These are phyloP conservation scores for Coturnix japonica DNA, from an alignment of 2,113 vertebrate genomes.

Conservation along the genomic window DNA sequence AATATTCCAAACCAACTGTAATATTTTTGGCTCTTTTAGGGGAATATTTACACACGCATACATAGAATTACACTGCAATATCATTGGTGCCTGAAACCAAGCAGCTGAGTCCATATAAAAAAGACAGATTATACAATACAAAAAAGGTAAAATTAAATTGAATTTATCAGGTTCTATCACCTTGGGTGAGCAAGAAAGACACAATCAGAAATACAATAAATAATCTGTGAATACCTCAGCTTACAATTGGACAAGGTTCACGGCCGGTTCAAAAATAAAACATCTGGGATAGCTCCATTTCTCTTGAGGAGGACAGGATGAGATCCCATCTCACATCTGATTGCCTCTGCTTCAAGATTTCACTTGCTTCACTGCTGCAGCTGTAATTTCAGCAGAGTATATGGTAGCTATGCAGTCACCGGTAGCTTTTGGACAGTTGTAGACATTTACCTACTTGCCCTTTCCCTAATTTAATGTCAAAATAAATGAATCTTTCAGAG, in stretches of 20 bases:
- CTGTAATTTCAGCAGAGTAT: neutral
- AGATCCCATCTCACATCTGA: neutral
- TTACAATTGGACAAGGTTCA: conserved; percentile 26
- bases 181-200: neutral
- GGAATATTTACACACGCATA: neutral
- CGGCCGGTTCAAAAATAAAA: conserved; percentile 10
- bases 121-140: conserved; percentile 2
- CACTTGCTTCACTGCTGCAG: neutral
- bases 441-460: neutral
- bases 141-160: conserved; percentile 40
- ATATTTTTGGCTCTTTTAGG: neutral
- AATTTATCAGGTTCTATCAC: conserved; percentile 34
- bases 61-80: neutral
- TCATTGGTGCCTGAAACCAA: neutral
- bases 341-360: conserved; percentile 7
- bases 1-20: neutral
- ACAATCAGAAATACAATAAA: conserved; percentile 35
- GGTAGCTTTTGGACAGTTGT: neutral
- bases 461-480: neutral
- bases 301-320: conserved; percentile 5
- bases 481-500: conserved; percentile 17
- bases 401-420: neutral
- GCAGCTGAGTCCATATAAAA: conserved; percentile 8
- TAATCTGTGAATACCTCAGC: neutral
- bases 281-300: conserved; percentile 20